Evolutionary conservation across 1,140 invertebrate species (phyloP), one percentile per base, ranked within the genome.

Genomic region (Drosophila saltans): DNA sequence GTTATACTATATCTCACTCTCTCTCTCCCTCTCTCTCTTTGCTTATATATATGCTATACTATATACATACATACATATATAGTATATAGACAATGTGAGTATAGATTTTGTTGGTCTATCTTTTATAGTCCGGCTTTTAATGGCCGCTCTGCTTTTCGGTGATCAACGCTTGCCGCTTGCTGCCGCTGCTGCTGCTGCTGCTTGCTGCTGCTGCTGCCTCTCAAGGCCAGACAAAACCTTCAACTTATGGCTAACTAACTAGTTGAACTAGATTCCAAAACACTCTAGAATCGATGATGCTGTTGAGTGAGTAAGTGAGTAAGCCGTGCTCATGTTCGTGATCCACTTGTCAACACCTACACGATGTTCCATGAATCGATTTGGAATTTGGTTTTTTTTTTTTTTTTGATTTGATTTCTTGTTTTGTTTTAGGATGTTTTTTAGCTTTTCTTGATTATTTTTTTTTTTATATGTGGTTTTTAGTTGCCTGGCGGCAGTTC

Each of bases 261-360:
- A 83, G 83, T 86, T 86, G 83, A 69, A 82, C 83, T 88, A 83
- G 83, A 86, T 85, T 72, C 52, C 33, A 10, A 8, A 30, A 7
- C 11, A 41, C 30, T 16, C 45, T 63, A 61, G 40, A 58, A 65
- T 70, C 24, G 69, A 69, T 75, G 30, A 48, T 48, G 26, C 39
- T 43, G 75, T 30, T 30, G 4, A 74, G 40, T 75, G 75, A 71
- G 66, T 70, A 67, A 72, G 33, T 52, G 11, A 48, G 16, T 60
- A 48, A 28, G 26, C 39, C 28, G 62, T 63, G 60, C 39, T 63
- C 66, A 52, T 85, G 81, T 75, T 88, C 84, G 83, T 86, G 83
- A 86, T 83, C 83, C 80, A 86, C 83, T 86, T 86, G 80, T 86
- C 83, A 83, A 86, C 80, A 88, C 76, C 83, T 83, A 78, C 83